Percentiles rank a stretch among this genome's conserved stretches.
These are phyloP conservation scores for Florisuga fusca DNA, from an alignment of 2,797 vertebrate species.

Conservation along the genomic window DNA sequence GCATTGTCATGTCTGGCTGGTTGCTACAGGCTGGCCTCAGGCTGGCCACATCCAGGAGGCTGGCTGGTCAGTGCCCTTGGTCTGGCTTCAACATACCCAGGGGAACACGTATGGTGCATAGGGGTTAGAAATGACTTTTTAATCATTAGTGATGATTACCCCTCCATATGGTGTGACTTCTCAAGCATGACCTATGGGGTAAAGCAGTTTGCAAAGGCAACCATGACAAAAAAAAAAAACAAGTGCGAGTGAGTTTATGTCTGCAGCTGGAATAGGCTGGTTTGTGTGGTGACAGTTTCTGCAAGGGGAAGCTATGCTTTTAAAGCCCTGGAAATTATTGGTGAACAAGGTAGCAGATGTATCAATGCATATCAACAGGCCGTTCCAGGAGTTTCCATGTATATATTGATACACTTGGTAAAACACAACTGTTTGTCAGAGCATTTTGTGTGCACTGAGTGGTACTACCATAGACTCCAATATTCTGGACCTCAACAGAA, in stretches of 20 bases:
- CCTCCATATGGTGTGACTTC: background rate
- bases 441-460: background rate
- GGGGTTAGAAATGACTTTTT: background rate
- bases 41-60: background rate
- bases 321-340: background rate
- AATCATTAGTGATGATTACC: accelerated
- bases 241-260: background rate
- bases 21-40: background rate
- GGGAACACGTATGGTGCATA: accelerated
- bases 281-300: background rate
- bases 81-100: background rate
- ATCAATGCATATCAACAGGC: background rate
- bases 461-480: background rate
- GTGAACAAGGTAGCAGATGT: background rate
- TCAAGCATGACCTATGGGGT: background rate
- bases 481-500: background rate
- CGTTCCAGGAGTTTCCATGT: background rate
- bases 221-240: background rate
- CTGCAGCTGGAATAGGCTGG: background rate
- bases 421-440: background rate
- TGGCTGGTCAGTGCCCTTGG: background rate
- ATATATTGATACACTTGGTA: background rate
- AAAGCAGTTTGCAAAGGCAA: background rate
- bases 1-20: background rate
- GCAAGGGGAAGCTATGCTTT: background rate